These are phyloP conservation scores for Schlechtendalia chinensis DNA, from an alignment of 1,140 invertebrate genomes.

Conservation along the genomic window DNA sequence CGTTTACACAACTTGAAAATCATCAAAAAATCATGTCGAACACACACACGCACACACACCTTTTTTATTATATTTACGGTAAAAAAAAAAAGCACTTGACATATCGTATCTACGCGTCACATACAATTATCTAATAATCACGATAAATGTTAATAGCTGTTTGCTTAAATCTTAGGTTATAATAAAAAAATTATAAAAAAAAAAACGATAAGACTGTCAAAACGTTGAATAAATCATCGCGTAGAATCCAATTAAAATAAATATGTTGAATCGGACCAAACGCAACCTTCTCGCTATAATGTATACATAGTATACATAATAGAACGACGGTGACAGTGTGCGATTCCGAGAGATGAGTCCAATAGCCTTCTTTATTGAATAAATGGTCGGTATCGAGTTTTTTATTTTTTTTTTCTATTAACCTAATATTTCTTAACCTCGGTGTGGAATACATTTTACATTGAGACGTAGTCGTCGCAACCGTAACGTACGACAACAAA, in stretches of 20 bases:
- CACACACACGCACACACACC: neutral
- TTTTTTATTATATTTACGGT: no score
- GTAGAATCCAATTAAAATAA: no score
- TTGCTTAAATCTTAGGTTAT: no score
- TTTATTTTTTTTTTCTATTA: slow-evolving; percentile 7
- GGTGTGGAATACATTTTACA: slow-evolving; percentile 9
- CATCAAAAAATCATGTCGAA: neutral
- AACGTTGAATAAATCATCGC: no score
- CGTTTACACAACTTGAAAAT: neutral
- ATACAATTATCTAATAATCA: no score
- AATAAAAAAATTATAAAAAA: no score
- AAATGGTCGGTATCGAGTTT: neutral
- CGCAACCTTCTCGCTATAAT: neutral
- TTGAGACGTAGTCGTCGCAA: neutral
- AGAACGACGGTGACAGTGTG: neutral
- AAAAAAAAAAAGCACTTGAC: no score
- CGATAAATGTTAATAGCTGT: no score
- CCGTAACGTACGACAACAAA: neutral
- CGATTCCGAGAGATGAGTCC: neutral
- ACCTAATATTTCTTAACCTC: slow-evolving; percentile 4
- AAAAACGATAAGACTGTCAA: no score
- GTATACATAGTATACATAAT: no score
- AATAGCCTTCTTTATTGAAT: neutral
- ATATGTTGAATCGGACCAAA: no score
- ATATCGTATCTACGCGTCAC: no score